Conservation (phyloP, 2,888 invertebrate genomes). For the Eristalinus sepulchralis region DNA sequence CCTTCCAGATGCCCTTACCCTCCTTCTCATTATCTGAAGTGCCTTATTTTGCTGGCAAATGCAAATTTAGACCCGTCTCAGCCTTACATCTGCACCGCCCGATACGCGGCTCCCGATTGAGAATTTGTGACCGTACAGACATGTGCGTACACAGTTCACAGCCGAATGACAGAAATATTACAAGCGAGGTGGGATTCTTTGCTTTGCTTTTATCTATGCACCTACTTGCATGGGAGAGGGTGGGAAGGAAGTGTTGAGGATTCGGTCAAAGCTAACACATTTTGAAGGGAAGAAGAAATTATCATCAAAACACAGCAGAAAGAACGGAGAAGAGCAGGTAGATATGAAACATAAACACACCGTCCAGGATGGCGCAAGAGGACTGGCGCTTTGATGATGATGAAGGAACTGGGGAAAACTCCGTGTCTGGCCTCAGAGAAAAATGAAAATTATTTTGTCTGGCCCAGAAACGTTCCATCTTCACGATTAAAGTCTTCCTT, state of each 20-base stretch:
- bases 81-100: conserved; percentile 1
- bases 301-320: conserved; percentile 35
- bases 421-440: conserved; percentile 60
- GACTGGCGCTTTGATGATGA: conserved; percentile 59
- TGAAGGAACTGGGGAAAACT: conserved; percentile 68
- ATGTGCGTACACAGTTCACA: neutral
- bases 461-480: conserved; percentile 72
- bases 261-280: conserved; percentile 9
- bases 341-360: neutral
- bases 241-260: neutral
- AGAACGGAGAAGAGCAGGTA: conserved; percentile 32
- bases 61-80: conserved; percentile 29
- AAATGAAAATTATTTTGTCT: conserved; percentile 66
- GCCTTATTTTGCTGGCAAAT: conserved; percentile 36
- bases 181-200: conserved; percentile 45
- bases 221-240: conserved; percentile 13
- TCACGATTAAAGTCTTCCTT: conserved; percentile 63
- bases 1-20: neutral
- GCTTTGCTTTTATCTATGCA: conserved; percentile 35
- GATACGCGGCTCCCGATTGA: conserved; percentile 31
- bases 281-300: conserved; percentile 57
- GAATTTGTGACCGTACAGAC: conserved; percentile 38
- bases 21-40: conserved; percentile 5
- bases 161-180: conserved; percentile 57
- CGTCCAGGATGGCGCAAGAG: neutral